Conservation (phyloP, 2,797 vertebrate species). For the Phyllotis vaccarum region DNA sequence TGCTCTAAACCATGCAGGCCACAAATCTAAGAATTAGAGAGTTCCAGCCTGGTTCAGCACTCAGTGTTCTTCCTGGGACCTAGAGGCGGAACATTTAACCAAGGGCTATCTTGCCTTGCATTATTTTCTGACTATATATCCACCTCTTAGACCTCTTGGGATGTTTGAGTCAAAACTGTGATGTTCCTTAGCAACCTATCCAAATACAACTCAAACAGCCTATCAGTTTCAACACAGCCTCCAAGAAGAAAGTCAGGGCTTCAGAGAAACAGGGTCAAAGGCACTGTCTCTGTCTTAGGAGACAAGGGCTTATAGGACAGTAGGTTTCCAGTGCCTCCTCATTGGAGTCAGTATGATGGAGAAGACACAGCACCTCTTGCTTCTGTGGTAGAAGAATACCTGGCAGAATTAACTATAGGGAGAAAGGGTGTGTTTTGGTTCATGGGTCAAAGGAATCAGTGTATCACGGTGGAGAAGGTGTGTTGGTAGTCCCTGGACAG, state of each 20-base stretch:
- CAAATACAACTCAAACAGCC: slow-evolving; percentile 35
- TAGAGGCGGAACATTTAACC: not conserved
- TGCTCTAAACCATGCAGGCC: not conserved
- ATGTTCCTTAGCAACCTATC: slow-evolving; percentile 19
- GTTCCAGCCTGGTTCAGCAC: not conserved
- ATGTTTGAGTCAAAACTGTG: not conserved
- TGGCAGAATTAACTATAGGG: not conserved
- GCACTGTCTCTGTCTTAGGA: not conserved
- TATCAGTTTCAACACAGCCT: slow-evolving; percentile 56
- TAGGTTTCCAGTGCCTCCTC: slow-evolving; percentile 1
- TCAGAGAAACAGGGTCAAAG: slow-evolving; percentile 37
- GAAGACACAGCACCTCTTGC: not conserved
- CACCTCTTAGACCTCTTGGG: slow-evolving; percentile 4
- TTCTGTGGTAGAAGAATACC: not conserved
- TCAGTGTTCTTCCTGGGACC: not conserved
- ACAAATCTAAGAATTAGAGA: not conserved
- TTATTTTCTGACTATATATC: slow-evolving; percentile 22
- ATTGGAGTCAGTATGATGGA: not conserved
- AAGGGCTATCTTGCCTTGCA: not conserved
- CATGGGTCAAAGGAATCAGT: not conserved
- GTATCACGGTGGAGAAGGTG: not conserved
- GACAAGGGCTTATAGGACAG: not conserved
- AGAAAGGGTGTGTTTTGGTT: not conserved
- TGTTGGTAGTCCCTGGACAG: not conserved
- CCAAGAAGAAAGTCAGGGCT: slow-evolving; percentile 54